Evolutionary conservation across 2,888 invertebrate genomes (phyloP).

Genomic region (Stegophylla sp.): DNA sequence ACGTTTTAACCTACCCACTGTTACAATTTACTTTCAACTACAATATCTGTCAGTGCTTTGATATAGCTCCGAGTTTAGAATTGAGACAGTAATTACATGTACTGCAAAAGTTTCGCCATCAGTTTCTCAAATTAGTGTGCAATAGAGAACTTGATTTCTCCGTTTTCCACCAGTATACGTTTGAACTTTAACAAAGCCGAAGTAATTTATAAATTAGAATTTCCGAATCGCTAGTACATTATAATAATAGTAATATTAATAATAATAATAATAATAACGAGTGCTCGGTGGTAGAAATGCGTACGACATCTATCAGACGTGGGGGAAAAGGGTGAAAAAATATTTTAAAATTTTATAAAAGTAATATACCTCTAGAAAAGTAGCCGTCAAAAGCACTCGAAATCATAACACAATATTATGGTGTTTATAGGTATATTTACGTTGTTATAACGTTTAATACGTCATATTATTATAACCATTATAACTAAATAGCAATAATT

Average conservation of each 20-base stretch:
- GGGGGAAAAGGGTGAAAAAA: background rate
- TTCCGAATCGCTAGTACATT: background rate
- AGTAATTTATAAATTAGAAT: background rate
- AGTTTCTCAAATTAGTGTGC: no score
- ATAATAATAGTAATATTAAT: background rate
- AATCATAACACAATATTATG: background rate
- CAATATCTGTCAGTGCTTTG: no score
- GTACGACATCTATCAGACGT: background rate
- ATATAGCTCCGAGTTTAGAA: background rate
- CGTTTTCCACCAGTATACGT: background rate
- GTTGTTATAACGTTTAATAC: no score
- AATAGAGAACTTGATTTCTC: background rate
- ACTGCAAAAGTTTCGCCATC: background rate
- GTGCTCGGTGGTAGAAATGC: background rate
- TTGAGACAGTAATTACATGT: background rate
- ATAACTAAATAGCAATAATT: slow-evolving; percentile 7
- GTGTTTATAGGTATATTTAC: background rate
- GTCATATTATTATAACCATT: background rate
- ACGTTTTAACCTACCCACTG: no score
- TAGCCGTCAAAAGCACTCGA: background rate
- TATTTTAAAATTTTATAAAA: background rate
- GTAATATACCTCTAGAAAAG: background rate
- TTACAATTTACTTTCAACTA: no score
- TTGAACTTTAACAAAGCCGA: background rate
- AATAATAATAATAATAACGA: no score